Base-by-base conservation (phyloP, 2,113 vertebrate species). In the Indicator indicator region DNA sequence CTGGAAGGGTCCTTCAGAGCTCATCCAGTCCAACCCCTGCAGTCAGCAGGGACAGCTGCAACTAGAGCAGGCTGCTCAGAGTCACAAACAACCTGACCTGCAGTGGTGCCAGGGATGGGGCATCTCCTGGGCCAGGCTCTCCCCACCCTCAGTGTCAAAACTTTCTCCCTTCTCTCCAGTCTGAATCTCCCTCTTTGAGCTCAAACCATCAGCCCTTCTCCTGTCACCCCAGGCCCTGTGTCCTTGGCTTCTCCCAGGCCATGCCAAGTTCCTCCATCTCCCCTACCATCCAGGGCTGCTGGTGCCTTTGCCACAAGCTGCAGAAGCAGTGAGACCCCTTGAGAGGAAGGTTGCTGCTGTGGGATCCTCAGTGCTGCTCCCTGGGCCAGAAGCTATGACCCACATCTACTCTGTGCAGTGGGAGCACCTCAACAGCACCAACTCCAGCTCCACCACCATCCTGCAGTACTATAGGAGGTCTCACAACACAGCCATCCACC, bases 361-460 rank as follows among this genome's bases (percentile, higher is more conserved):
- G 90, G 96, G 95, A 10, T 94, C 95, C 59, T 86, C 75, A 0
- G 85, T 95, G 85, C 93, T 95, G 89, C 92, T 96, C 33, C 82
- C 88, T 0, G 90, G 72, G 71, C 90, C 15, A 1, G 59, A 3
- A 1, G 72, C 67, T 4, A 0, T 4, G 59, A 36, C 72, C 0
- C 27, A 6, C 36, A 3, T 24, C 55, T 0, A 8, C 12, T 70
- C 72, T 24, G 1, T 1, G 2, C 4, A 0, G 3, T 96, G 96
- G 96, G 94, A 96, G 27, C 44, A n/a, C 83, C 68, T 76, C 64
- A 28, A 28, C 0, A 83, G 86, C 88, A 59, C 27, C 9, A 0
- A 23, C 16, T 9, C 64, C 94, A 0, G 26, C 16, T 9, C 60
- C 94, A 21, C 0, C 27, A 4, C 33, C 94, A n/a, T 95, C 76